Evolutionary conservation across 2,888 invertebrate genomes (phyloP), one percentile per base, ranked within the genome.

Genomic region (Pseudococcus jackbeardsleyi): DNA sequence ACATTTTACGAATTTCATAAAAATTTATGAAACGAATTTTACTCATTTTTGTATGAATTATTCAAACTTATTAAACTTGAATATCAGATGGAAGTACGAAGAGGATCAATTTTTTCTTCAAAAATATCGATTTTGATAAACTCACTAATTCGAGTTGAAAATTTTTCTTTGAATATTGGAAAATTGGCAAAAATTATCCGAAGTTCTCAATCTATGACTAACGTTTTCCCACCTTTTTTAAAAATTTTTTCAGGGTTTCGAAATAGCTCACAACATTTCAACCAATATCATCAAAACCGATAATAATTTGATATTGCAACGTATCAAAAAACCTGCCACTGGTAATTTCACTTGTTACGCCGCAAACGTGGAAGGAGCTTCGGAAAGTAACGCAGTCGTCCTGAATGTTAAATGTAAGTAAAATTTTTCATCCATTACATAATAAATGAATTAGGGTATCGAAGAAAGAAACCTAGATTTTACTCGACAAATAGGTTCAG

Each of bases 311-410:
- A 96, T 97, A 8, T 94, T 97, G 89, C 97, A 97, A 91, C 95
- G 95, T 90, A 95, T 97, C 89, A 95, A 95, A 77, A 93, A 96
- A 89, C 94, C 94, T 89, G 95, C 96, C 42, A 96, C 96, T 17
- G 97, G 97, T 5, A 95, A 96, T 92, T 97, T 96, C 92, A 96
- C 96, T 88, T 97, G 97, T 91, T 93, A 95, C 91, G 96, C 96
- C 33, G 95, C 95, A 89, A 97, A 97, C 92, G 94, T 94, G 89
- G 96, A 97, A 91, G 97, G 97, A 77, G 96, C 95, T 89, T 92
- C 93, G 46, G 91, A 91, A 89, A 93, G 93, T 90, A 93, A 93
- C 89, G 91, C 92, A 0, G 93, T 93, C 42, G 90, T 91, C 68
- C 92, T 93, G 86, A 92, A 92, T 90, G 92, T 93, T 90, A 93